Conservation (phyloP, 2,797 vertebrate species). For the Darevskia nairensis region DNA sequence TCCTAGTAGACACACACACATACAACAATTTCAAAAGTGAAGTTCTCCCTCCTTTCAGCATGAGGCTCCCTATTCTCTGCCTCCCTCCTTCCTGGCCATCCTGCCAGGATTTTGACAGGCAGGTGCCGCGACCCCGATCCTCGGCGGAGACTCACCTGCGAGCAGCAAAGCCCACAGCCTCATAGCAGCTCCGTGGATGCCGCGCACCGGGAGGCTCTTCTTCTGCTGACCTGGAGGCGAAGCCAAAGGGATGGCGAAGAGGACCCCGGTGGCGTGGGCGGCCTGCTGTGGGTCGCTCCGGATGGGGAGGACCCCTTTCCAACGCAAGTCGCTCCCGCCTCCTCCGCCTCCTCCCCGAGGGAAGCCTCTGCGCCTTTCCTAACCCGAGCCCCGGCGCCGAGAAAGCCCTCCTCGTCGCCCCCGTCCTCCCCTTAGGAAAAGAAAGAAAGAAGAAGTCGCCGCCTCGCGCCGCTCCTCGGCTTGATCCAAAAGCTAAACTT, state of each 20-base stretch:
- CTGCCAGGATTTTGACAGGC: background rate
- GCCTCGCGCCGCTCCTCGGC: background rate
- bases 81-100: no score
- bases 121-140: background rate
- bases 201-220: no score
- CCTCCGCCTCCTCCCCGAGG: no score
- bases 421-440: background rate
- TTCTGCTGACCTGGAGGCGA: background rate
- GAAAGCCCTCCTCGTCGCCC: background rate
- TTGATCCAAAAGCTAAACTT: conserved; percentile 19
- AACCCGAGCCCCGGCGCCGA: background rate
- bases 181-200: background rate
- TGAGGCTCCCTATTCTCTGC: no score
- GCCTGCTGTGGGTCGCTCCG: background rate
- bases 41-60: no score
- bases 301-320: background rate
- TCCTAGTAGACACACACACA: no score
- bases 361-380: background rate
- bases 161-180: conserved; percentile 12
- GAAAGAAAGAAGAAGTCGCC: background rate
- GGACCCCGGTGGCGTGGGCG: no score
- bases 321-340: background rate
- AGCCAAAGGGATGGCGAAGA: background rate
- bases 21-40: no score
- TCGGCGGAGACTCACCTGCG: conserved; percentile 14